Base-by-base conservation (phyloP, 2,113 vertebrate species). In the Leptosomus discolor region DNA sequence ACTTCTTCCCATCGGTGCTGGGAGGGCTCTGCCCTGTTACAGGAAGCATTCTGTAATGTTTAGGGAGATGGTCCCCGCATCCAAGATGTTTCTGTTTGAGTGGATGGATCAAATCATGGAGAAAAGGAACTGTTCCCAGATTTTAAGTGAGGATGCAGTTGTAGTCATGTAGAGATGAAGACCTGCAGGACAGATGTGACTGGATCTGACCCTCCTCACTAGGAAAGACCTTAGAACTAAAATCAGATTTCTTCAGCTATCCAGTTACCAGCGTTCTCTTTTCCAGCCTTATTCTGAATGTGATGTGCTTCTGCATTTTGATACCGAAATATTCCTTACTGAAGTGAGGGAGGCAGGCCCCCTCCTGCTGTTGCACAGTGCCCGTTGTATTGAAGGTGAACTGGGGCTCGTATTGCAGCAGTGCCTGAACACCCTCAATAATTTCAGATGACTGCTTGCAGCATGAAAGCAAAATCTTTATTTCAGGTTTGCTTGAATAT, bases 1-100 rank as follows among this genome's bases (percentile, higher is more conserved):
- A 12, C 9, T 78, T 32, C 24, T 53, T 54, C 41, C n/a, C 8
- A 3, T 19, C 1, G 0, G 1, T 27, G 29, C 43, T 70, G 46
- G 48, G 63, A 74, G 24, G 60, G 27, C 80, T 89, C 64, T 81
- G 60, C 43, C 46, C 34, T 36, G 9, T 4, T 21, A 1, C 1
- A n/a, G 61, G 84, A 48, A 87, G 36, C 26, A 14, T 32, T 91
- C 26, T 70, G 17, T 56, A 12, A 29, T 18, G 13, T 51, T 85
- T n/a, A 21, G 50, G 48, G 60, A 12, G 22, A 5, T 29, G n/a
- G 5, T 56, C 32, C 20, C 24, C 43, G 48, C 11, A 24, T 36
- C 86, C 45, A 37, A 4, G 56, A 22, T 58, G 15, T 51, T 78
- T n/a, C 36, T 15, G 9, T 82, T 64, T 30, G 27, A 78, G 56